Base-by-base conservation (phyloP, 1,140 invertebrate species). In the Achatina immaculata region DNA sequence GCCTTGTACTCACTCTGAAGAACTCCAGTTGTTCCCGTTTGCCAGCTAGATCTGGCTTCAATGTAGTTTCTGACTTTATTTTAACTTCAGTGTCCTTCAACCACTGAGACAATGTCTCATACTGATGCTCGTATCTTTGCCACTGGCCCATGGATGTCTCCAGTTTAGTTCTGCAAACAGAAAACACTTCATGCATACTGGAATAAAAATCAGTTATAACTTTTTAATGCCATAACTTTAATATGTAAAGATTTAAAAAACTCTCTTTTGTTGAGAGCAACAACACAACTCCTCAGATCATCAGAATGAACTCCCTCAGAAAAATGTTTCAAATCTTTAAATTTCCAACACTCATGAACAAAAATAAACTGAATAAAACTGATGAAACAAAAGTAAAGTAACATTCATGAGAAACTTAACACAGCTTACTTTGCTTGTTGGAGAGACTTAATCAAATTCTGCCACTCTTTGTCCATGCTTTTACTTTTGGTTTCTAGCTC, bases 51-150 rank as follows among this genome's bases (percentile, higher is more conserved):
- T 95, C 90, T 69, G 96, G 91, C 85, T 95, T 93, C 16, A 88
- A 87, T 42, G 83, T 85, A 40, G 83, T 85, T 89, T 96, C 95
- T 55, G 92, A 90, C 88, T 96, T 93, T 0, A 96, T 94, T 89
- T 93, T 94, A 74, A 94, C 94, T 92, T 99, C 97, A 81, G 94
- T 95, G 72, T 96, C 95, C 88, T 96, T 96, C n/a, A 99, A 89
- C 96, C 95, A 97, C 0, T 94, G 92, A 0, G 94, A 93, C 14
- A 97, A 93, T 80, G 93, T 94, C 85, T 98, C 96, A 72, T 95
- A 94, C 28, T 94, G 90, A 4, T 92, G 89, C 88, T 98, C 96
- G 89, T 96, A 97, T 79, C 94, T 93, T 81, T 95, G 93, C 95
- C 96, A 97, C 7, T 95, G 91, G 55, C 93, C 93, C 38, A 96